Percentiles rank a stretch among this genome's conserved stretches.
Conservation (phyloP, 2,797 vertebrate species). For the Dipus sagitta region DNA sequence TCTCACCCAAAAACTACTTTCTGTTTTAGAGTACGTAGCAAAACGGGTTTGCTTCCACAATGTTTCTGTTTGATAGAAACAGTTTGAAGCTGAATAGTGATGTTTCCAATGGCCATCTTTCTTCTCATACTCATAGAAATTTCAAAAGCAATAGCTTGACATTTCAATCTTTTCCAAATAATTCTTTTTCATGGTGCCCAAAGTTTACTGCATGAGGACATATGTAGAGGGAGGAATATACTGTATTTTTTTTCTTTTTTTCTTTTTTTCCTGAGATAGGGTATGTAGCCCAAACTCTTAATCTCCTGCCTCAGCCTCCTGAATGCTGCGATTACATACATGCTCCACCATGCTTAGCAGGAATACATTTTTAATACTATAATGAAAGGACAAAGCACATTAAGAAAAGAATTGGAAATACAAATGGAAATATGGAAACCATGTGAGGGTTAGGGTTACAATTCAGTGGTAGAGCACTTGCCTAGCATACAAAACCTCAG, state of each 20-base stretch:
- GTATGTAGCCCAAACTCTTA: background rate
- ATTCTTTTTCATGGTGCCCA: background rate
- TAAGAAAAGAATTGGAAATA: background rate
- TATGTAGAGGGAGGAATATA: background rate
- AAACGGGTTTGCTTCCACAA: background rate
- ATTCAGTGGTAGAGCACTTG: background rate
- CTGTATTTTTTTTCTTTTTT: no score
- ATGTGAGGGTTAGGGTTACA: background rate
- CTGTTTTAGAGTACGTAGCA: conserved; percentile 11
- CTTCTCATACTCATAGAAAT: background rate
- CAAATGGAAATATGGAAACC: background rate
- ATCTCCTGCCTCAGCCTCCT: background rate
- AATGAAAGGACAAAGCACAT: background rate
- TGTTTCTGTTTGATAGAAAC: background rate
- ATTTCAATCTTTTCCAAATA: background rate
- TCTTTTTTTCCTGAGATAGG: background rate
- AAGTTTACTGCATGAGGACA: background rate
- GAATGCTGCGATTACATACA: background rate
- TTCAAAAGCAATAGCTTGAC: background rate
- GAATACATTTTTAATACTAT: background rate
- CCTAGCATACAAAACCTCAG: background rate
- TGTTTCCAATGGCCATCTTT: background rate
- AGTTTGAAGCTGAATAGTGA: background rate
- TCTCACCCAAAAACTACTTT: conserved; percentile 49
- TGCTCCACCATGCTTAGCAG: background rate